These are phyloP conservation scores for Catostylus mosaicus DNA, from an alignment of 30 jellyfish, hydroid and myxozoan species.

Conservation along the genomic window DNA sequence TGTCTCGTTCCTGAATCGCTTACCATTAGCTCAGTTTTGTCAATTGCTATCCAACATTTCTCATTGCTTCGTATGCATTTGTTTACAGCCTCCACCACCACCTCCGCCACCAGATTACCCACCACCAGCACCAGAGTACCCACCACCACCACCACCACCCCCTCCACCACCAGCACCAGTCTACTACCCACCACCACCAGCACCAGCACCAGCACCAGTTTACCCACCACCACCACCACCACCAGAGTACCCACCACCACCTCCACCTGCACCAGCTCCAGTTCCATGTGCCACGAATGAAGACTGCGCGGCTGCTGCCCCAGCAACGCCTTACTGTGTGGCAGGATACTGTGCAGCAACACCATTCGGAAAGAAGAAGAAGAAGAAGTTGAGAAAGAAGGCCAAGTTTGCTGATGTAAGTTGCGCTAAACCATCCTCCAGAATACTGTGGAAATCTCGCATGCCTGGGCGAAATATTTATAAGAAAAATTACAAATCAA, in stretches of 20 bases:
- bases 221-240: constrained; percentile 48
- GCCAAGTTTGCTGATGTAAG: constrained; percentile 55
- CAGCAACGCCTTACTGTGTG: constrained; percentile 30
- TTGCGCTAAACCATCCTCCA: too few species aligned
- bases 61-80: too few species aligned
- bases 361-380: constrained; percentile 41
- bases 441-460: too few species aligned
- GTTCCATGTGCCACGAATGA: constrained; percentile 32
- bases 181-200: constrained; percentile 40
- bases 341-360: constrained; percentile 36
- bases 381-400: constrained; percentile 59
- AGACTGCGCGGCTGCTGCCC: constrained; percentile 35
- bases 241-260: constrained; percentile 49
- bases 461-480: too few species aligned
- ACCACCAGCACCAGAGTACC: constrained; percentile 34
- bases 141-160: constrained; percentile 36
- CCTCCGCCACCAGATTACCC: constrained; percentile 45
- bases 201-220: constrained; percentile 56
- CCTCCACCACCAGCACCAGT: constrained; percentile 23
- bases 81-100: constrained; percentile 44
- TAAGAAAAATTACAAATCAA: too few species aligned
- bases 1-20: too few species aligned
- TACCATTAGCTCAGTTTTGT: too few species aligned
- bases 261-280: constrained; percentile 65
- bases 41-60: neutral